Base-by-base conservation (phyloP, 2,113 vertebrate genomes). In the Alectura lathami region DNA sequence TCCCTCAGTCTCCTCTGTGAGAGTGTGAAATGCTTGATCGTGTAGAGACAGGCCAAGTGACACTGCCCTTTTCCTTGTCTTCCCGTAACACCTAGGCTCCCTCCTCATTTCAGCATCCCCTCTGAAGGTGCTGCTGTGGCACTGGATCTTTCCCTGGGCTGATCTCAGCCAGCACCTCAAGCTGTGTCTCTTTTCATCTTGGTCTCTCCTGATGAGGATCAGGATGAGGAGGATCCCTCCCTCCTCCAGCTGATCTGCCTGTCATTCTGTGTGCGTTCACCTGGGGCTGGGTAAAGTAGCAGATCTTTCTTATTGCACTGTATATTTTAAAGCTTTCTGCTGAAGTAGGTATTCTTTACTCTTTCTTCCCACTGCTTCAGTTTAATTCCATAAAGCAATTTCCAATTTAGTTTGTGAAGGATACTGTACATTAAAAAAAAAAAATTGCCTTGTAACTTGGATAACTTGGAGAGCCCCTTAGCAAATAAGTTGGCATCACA, bases 371-470 rank as follows among this genome's bases (percentile, higher is more conserved):
- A 0, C 40, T 81, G 24, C 64, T 38, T 54, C 45, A 13, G 17
- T 56, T 68, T 48, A 74, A 63, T 68, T 59, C 64, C 26, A 2
- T 70, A 62, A 68, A 88, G 36, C 88, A 76, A 57, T 86, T 86
- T 42, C 66, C 7, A 1, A 6, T 90, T 90, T 53, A 0, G 0
- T 83, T 82, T 73, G 66, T 64, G 77, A 92, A 88, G 74, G 76
- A 84, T 62, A 68, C 80, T 53, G 53, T 50, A 84, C 14, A 3
- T 83, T 54, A 48, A 79, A 94, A 72, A 89, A 93, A 24, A 36
- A 60, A 26, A 36, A 48, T 54, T 88, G 82, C 93, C 73, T 90
- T 95, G 96, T 94, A 95, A 96, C 89, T 97, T 96, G 95, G 91
- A 94, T 64, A 95, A 96, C 89, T 97, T 96, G 95, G 91, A 94